Conservation (phyloP, 2,888 invertebrate species). For the Sussaba pulchella region DNA sequence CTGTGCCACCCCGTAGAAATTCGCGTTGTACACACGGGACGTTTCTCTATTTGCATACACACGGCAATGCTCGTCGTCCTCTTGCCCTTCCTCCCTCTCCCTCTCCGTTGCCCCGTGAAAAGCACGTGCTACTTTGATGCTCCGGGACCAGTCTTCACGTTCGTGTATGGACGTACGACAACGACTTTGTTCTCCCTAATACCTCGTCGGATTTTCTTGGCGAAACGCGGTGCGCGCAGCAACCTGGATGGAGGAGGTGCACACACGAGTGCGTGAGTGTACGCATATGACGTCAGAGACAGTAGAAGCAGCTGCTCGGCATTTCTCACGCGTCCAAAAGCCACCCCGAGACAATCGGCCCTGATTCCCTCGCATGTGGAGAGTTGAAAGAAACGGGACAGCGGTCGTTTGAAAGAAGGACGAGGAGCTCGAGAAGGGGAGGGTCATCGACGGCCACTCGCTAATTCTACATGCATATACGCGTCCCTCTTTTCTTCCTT, state of each 20-base stretch:
- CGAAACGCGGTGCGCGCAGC: neutral
- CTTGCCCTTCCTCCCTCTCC: slow-evolving; percentile 27
- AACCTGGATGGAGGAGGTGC: slow-evolving; percentile 37
- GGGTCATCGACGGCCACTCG: slow-evolving; percentile 52
- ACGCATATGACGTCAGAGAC: slow-evolving; percentile 65
- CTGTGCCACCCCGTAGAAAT: slow-evolving; percentile 61
- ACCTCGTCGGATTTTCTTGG: slow-evolving; percentile 38
- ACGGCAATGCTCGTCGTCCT: slow-evolving; percentile 60
- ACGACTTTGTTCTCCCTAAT: slow-evolving; percentile 52
- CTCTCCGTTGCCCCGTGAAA: slow-evolving; percentile 32
- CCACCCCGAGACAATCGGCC: slow-evolving; percentile 82
- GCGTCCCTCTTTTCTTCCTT: slow-evolving; percentile 20
- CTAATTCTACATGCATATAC: slow-evolving; percentile 12
- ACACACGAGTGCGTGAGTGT: slow-evolving; percentile 65
- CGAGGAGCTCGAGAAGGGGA: slow-evolving; percentile 35
- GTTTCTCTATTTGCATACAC: slow-evolving; percentile 67
- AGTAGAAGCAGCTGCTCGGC: slow-evolving; percentile 79
- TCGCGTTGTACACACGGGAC: slow-evolving; percentile 61
- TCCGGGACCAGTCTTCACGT: slow-evolving; percentile 47
- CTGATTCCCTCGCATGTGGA: slow-evolving; percentile 75
- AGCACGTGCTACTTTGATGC: slow-evolving; percentile 61
- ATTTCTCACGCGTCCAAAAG: slow-evolving; percentile 84
- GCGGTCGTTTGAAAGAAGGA: slow-evolving; percentile 30
- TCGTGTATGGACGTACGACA: slow-evolving; percentile 22
- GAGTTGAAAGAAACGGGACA: slow-evolving; percentile 49